Conservation (phyloP, 2,113 vertebrate genomes). For the Trogon melanurus region DNA sequence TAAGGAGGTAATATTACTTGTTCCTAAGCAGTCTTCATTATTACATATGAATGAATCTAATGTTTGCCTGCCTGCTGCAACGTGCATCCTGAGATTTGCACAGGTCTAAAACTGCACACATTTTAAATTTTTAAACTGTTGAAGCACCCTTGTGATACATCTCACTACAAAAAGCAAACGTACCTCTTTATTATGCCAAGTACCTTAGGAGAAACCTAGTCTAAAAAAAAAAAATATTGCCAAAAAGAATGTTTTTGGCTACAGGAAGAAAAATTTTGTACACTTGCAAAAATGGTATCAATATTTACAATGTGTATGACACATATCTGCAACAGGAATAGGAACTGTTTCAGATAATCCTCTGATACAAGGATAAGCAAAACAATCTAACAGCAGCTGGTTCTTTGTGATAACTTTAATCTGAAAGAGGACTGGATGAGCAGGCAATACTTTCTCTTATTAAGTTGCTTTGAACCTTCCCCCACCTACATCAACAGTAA, state of each 20-base stretch:
- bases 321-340: not conserved
- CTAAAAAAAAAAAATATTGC: not conserved
- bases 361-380: not conserved
- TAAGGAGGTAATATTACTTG: not conserved
- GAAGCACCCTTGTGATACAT: not conserved
- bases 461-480: not conserved
- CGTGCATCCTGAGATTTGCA: not conserved
- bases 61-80: not conserved
- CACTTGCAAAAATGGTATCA: not conserved
- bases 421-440: not conserved
- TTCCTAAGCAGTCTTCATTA: not conserved
- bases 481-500: not conserved
- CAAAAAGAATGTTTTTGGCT: not conserved
- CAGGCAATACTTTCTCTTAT: not conserved
- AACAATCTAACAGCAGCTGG: slow-evolving; percentile 6
- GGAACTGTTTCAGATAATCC: not conserved
- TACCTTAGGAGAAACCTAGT: not conserved
- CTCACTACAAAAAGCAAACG: not conserved
- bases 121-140: not conserved
- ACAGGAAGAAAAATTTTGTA: not conserved
- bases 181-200: not conserved
- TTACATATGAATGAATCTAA: not conserved
- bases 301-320: not conserved
- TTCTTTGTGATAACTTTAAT: slow-evolving; percentile 40
- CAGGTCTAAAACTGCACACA: not conserved